Evolutionary conservation across 2,888 invertebrate species (phyloP).

Genomic region (Melinaea marsaeus): DNA sequence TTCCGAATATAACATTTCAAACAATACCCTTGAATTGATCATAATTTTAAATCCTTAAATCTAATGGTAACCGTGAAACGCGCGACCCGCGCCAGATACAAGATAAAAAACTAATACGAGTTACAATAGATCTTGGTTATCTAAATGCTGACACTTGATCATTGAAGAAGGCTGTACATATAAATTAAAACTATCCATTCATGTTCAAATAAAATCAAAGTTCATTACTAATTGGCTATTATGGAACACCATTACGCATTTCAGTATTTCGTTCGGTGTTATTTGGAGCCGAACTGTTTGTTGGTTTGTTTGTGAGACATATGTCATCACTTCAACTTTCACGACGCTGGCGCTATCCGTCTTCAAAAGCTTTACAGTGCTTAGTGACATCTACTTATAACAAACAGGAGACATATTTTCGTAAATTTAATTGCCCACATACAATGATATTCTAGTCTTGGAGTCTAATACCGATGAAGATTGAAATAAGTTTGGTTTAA

Average conservation of each 20-base stretch:
- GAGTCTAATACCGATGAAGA: conserved; percentile 15
- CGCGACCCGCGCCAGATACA: conserved; percentile 30
- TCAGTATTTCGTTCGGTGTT: background rate
- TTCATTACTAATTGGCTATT: conserved; percentile 15
- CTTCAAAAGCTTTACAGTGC: conserved; percentile 17
- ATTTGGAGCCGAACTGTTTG: no score
- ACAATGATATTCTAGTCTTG: conserved; percentile 32
- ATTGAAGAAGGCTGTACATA: conserved; percentile 15
- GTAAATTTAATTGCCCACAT: conserved; percentile 72
- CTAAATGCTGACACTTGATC: conserved; percentile 20
- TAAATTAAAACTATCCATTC: conserved; percentile 16
- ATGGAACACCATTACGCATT: conserved; percentile 19
- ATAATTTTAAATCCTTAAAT: conserved; percentile 60
- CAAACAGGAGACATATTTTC: conserved; percentile 75
- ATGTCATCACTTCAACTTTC: background rate
- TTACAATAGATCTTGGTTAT: conserved; percentile 20
- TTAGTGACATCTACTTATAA: conserved; percentile 25
- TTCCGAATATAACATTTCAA: conserved; percentile 48
- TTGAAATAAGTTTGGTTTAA: conserved; percentile 12
- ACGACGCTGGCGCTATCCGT: conserved; percentile 15
- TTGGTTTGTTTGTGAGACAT: no score
- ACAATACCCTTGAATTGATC: conserved; percentile 58
- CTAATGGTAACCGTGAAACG: conserved; percentile 69
- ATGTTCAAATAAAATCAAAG: conserved; percentile 24
- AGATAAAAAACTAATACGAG: conserved; percentile 23